Percentiles rank a stretch among this genome's conserved stretches.
Evolutionary conservation across 2,888 invertebrate species (phyloP).

Genomic region (Noctua pronuba): DNA sequence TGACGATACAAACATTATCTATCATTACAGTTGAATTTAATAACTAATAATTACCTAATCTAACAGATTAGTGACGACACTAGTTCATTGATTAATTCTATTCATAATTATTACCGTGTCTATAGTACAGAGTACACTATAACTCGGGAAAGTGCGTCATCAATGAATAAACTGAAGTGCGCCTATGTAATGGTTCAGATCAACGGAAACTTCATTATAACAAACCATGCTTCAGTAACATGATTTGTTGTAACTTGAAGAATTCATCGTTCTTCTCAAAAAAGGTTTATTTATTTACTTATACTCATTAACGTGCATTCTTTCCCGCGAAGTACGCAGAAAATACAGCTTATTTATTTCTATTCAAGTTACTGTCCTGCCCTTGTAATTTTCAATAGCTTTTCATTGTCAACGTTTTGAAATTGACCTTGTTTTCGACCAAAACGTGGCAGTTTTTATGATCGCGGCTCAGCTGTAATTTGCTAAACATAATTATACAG

Average conservation of each 20-base stretch:
- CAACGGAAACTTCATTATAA: not conserved
- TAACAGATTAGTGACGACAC: not conserved
- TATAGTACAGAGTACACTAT: conserved; percentile 9
- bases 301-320: not conserved
- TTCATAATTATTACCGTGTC: not conserved
- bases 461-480: not conserved
- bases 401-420: not conserved
- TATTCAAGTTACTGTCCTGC: not conserved
- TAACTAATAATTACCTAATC: not conserved
- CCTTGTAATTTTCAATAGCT: not conserved
- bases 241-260: not conserved
- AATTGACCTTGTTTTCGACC: not conserved
- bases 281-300: not conserved
- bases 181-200: not conserved
- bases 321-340: not conserved
- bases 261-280: not conserved
- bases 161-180: not conserved
- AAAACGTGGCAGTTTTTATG: not conserved
- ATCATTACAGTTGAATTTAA: not conserved
- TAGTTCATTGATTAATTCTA: conserved; percentile 29
- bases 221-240: not conserved
- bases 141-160: not conserved
- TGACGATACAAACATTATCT: conserved; percentile 16
- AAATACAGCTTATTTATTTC: not conserved
- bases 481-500: conserved; percentile 6